phyloP scores from a whole-genome alignment of 2,113 vertebrate species.

The Caloenas nicobarica region DNA sequence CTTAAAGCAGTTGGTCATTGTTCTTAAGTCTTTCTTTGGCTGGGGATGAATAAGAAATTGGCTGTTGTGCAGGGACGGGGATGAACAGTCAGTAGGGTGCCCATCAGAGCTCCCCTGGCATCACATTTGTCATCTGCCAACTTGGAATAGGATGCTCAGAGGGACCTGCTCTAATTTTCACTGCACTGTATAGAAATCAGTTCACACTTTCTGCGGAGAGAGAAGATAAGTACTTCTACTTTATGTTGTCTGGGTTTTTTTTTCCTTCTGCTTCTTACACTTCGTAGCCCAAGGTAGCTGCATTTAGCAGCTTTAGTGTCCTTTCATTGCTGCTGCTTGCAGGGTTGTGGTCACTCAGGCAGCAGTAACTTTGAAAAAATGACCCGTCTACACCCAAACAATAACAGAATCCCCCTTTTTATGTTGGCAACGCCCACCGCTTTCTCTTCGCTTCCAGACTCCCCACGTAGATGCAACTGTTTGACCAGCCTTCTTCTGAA shows the following conservation, averaged over 20 bases:
- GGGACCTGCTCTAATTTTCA: neutral
- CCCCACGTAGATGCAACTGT: constrained; percentile 87
- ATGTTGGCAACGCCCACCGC: constrained; percentile 85
- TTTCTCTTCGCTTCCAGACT: constrained; percentile 81
- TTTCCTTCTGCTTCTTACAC: neutral
- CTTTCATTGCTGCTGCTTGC: constrained; percentile 73
- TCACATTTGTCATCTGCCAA: neutral
- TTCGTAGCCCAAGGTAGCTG: constrained; percentile 72
- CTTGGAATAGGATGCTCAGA: neutral
- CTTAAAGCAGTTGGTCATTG: neutral
- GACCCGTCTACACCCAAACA: constrained; percentile 89
- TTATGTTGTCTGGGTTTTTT: neutral
- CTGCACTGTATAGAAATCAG: constrained; percentile 31
- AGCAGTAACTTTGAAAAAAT: constrained; percentile 88
- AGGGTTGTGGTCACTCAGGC: constrained; percentile 80
- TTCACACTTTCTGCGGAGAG: neutral
- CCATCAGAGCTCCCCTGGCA: neutral
- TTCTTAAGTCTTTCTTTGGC: neutral
- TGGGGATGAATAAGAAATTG: neutral
- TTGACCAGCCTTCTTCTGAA: constrained; percentile 84
- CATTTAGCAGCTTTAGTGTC: constrained; percentile 75
- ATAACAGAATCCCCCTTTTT: constrained; percentile 87
- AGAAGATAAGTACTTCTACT: constrained; percentile 38
- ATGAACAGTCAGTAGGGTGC: neutral
- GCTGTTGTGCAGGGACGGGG: neutral